Evolutionary conservation across 2,888 invertebrate genomes (phyloP), one percentile per base, ranked within the genome.

Genomic region (Phaonia tiefii): DNA sequence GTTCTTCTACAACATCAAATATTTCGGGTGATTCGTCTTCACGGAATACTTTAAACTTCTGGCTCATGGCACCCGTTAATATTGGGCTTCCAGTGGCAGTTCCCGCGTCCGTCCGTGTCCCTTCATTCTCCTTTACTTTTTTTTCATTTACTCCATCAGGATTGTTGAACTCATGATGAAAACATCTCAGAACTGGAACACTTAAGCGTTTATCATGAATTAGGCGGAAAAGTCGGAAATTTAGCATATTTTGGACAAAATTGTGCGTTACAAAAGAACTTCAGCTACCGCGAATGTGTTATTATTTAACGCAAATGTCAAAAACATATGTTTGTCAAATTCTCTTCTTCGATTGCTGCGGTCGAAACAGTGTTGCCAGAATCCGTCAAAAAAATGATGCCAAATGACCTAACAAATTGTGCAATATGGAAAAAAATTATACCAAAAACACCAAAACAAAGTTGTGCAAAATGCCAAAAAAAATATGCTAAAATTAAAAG

Each of bases 1-100:
- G 90, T 89, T 95, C 95, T 85, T 96, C 96, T 70, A 93, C 93
- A 20, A 95, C 93, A 88, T 96, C 95, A 83, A 95, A 93, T 85
- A 96, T 94, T 80, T 95, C 90, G 13, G 92, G 91, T 0, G 95
- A 91, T 88, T 96, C 95, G 84, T 93, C 92, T 85, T 96, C 96
- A 20, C 92, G 92, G 89, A 95, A 95, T 82, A 94, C 89, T 91
- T 94, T 93, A 87, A 94, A 95, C 91, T 94, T 95, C 84, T 90
- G 90, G 72, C 92, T 89, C 82, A 94, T 90, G 42, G 91, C 92
- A 54, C 92, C 91, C 15, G 92, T 89, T 54, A 92, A 86, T 22
- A 20, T 0, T 2, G 11, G 39, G 60, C 71, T 26, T 25, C 5
- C 13, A 13, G 73, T 22, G n/a, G 63, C n/a, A 17, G 26, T 39